Evolutionary conservation across 2,113 vertebrate genomes (phyloP).

Genomic region (Odobenus rosmarus): DNA sequence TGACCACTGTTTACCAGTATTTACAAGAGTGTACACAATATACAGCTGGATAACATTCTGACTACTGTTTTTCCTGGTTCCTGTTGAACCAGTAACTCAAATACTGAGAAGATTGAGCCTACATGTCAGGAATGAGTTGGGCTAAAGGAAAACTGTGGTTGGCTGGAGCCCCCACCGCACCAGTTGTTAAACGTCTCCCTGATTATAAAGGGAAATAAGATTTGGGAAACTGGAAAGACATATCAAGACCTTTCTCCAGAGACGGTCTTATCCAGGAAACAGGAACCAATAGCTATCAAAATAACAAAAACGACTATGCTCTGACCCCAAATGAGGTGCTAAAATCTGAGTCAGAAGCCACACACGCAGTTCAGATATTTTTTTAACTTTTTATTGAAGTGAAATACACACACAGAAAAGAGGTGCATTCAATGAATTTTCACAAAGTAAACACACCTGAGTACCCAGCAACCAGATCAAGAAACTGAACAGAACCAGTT

Average conservation of each 20-base stretch:
- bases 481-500: not conserved
- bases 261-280: not conserved
- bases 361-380: not conserved
- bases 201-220: not conserved
- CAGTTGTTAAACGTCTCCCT: not conserved
- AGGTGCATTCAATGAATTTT: not conserved
- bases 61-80: not conserved
- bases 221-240: not conserved
- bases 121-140: not conserved
- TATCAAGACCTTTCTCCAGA: constrained; percentile 22
- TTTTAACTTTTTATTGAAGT: not conserved
- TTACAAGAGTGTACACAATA: not conserved
- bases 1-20: not conserved
- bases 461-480: not conserved
- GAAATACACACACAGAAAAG: not conserved
- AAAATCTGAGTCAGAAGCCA: constrained; percentile 25
- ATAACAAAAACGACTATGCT: not conserved
- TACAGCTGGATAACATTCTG: not conserved
- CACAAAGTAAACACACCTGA: not conserved
- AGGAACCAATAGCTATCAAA: constrained; percentile 11
- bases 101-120: not conserved
- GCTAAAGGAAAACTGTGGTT: not conserved
- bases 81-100: not conserved
- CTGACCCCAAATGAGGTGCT: not conserved
- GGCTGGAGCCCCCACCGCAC: not conserved